Evolutionary conservation across 35 echinoderm and acorn worm genomes (phyloP), one percentile per base, ranked within the genome.

Genomic region (Ptychodera flava): DNA sequence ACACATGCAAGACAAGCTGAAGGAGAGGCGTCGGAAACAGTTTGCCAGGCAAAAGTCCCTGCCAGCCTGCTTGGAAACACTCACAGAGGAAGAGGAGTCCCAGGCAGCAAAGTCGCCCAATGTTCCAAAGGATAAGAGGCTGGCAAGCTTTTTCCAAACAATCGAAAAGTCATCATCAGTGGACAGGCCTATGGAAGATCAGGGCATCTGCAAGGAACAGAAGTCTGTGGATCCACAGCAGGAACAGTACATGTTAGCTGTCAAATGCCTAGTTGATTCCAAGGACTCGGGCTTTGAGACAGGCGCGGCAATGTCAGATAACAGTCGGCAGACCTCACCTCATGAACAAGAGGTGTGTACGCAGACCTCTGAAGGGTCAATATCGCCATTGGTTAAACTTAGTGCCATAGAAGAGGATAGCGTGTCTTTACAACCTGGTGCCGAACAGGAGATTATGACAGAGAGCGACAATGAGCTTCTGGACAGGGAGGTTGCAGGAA

Each of bases 241-340:
- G 0, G 34, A 53, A 37, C 14, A 6, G 31, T 92, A 96, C 80
- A 85, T 97, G n/a, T 86, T 77, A 30, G 94, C 88, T 10, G 85
- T 97, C 15, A 93, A 97, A 89, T 77, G 80, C 28, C 91, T 97
- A 22, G 93, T 93, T n/a, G 94, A 97, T 33, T 97, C 94, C 1
- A 97, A 97, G 79, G 94, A 97, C 80, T 97, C 94, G 16, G 94
- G 94, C 30, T 88, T 97, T 91, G 94, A 88, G 64, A 97, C 93
- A 86, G 94, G 88, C 27, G 85, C 45, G 22, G 45, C 6, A 22
- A 64, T 64, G 45, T 64, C 45, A 64, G 45, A 64, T 22, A 64
- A 64, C 45, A 64, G 45, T 64, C 45, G 45, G 45, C 45, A 64
- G 45, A 22, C 45, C 6, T 64, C 45, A 12, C 45, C 45, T 12